Percentiles rank a stretch among this genome's conserved stretches.
Evolutionary conservation across 2,888 invertebrate genomes (phyloP).

Genomic region (Synergus japonicus): DNA sequence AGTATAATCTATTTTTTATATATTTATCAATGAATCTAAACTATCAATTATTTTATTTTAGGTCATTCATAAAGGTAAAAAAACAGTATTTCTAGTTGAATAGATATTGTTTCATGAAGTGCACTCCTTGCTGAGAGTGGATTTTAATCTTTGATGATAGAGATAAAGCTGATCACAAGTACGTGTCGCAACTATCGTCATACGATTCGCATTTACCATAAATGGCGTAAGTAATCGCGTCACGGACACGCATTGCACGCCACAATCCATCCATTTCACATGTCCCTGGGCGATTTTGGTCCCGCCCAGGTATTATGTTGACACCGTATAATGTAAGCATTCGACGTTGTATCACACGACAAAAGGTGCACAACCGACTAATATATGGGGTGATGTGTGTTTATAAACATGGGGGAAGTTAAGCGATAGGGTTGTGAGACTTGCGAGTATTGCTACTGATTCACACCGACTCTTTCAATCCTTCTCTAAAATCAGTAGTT

Average conservation of each 20-base stretch:
- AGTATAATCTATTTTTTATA: neutral
- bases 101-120: neutral
- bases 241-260: constrained; percentile 60
- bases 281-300: constrained; percentile 37
- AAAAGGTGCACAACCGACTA: constrained; percentile 66
- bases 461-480: constrained; percentile 6
- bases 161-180: constrained; percentile 8
- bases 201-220: constrained; percentile 60
- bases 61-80: too few species aligned
- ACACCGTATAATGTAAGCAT: constrained; percentile 50
- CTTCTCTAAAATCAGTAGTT: neutral
- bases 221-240: constrained; percentile 65
- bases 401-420: constrained; percentile 64
- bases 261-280: constrained; percentile 46
- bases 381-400: constrained; percentile 67
- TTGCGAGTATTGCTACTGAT: constrained; percentile 1
- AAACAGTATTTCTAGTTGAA: neutral
- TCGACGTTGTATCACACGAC: constrained; percentile 55
- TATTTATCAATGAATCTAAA: neutral
- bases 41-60: too few species aligned
- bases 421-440: constrained; percentile 37
- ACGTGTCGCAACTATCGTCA: neutral
- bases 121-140: neutral
- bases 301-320: constrained; percentile 56
- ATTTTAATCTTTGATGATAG: constrained; percentile 18